Evolutionary conservation across 2,888 invertebrate species (phyloP).

Genomic region (Cantharis rustica): DNA sequence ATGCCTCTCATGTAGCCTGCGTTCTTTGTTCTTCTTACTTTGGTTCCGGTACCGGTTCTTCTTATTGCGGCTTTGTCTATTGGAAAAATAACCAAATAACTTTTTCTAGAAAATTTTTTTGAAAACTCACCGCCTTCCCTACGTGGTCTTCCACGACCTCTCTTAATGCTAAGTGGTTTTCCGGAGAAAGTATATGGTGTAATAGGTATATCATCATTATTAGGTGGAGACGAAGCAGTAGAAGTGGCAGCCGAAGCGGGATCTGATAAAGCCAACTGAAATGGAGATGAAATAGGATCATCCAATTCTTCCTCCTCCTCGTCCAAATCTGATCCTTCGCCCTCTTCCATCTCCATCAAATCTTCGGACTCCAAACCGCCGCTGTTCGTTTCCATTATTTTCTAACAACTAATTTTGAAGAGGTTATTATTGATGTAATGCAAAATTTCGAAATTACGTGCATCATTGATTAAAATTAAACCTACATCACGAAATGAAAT

Average conservation of each 20-base stretch:
- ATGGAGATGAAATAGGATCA: conserved; percentile 59
- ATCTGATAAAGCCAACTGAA: conserved; percentile 59
- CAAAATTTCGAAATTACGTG: neutral
- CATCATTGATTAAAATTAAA: neutral
- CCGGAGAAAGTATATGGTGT: conserved; percentile 66
- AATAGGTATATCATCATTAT: conserved; percentile 56
- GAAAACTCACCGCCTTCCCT: conserved; percentile 66
- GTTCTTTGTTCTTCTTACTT: conserved; percentile 52
- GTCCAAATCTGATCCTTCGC: conserved; percentile 76
- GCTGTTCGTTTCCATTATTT: conserved; percentile 53
- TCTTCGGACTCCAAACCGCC: conserved; percentile 58
- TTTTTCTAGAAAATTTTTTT: neutral
- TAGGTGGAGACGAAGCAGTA: conserved; percentile 65
- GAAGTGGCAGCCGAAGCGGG: conserved; percentile 71
- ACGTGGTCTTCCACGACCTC: conserved; percentile 79
- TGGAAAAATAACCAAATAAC: neutral
- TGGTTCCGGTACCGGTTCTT: conserved; percentile 45
- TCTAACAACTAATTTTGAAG: conserved; percentile 9
- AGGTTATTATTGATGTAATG: neutral
- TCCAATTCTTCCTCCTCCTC: conserved; percentile 70
- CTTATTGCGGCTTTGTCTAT: conserved; percentile 48
- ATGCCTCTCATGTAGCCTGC: conserved; percentile 35
- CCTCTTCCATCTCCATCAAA: conserved; percentile 75
- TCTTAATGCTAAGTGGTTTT: conserved; percentile 68
- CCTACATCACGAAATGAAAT: neutral